phyloP scores from a whole-genome alignment of 2,113 vertebrate genomes.

The Ameiurus melas region DNA sequence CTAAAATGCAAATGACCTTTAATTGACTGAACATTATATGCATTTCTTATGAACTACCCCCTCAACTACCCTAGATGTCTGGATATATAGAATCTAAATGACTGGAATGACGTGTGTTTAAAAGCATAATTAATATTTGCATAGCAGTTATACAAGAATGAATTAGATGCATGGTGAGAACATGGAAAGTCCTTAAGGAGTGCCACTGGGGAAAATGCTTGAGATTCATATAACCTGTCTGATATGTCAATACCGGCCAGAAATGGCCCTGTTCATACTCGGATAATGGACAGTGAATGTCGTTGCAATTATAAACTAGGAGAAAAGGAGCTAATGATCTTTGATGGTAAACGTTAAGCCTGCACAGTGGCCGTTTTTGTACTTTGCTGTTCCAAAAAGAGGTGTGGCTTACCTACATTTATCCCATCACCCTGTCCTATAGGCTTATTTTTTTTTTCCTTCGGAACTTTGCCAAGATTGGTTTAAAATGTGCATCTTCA shows the following conservation, averaged over 20 bases:
- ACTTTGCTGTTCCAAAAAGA: not conserved
- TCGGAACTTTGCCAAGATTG: not conserved
- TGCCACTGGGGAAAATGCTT: not conserved
- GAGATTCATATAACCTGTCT: not conserved
- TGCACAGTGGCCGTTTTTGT: slow-evolving; percentile 29
- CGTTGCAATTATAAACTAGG: not conserved
- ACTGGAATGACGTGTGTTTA: not conserved
- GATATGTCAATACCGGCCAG: not conserved
- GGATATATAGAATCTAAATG: not conserved
- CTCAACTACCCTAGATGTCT: not conserved
- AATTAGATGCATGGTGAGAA: not conserved
- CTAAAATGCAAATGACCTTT: not conserved
- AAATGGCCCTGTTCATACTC: not conserved
- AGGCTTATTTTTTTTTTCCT: not conserved
- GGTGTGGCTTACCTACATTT: slow-evolving; percentile 20
- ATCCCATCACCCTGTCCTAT: not conserved
- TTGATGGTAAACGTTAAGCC: not conserved
- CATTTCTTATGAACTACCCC: not conserved
- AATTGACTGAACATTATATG: not conserved
- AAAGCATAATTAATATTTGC: not conserved
- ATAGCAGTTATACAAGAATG: not conserved
- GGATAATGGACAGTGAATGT: not conserved
- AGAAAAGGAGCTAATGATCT: not conserved
- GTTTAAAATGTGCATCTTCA: not conserved
- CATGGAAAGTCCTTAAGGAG: not conserved